Conservation (phyloP, 2,888 invertebrate species). For the Hofmannophila pseudospretella region DNA sequence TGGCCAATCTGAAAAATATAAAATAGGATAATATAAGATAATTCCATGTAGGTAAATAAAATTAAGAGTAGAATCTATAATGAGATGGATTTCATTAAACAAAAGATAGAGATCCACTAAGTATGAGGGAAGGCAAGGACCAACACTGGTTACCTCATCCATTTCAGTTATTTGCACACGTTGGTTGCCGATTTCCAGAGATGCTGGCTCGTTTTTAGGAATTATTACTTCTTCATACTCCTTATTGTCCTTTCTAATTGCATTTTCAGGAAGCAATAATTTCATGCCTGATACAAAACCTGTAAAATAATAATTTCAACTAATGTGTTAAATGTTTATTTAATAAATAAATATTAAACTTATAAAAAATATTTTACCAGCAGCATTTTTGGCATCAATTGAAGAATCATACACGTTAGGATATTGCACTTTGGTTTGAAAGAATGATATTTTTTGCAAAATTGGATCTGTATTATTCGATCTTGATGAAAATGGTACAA, state of each 20-base stretch:
- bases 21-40: neutral
- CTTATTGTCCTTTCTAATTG: constrained; percentile 83
- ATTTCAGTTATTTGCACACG: constrained; percentile 80
- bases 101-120: too few relatives aligned
- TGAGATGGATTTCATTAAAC: too few relatives aligned
- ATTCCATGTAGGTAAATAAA: neutral
- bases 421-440: constrained; percentile 78
- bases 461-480: constrained; percentile 49
- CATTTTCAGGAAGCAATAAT: constrained; percentile 88
- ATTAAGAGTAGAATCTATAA: too few relatives aligned
- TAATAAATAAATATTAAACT: too few relatives aligned
- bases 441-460: constrained; percentile 60
- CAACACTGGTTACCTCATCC: constrained; percentile 83
- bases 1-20: constrained; percentile 88
- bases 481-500: constrained; percentile 65
- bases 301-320: constrained; percentile 26
- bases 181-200: constrained; percentile 79
- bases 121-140: too few relatives aligned
- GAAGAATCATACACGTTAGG: constrained; percentile 94
- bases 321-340: too few relatives aligned
- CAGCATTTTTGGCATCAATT: constrained; percentile 80
- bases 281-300: constrained; percentile 89
- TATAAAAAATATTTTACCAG: constrained; percentile 60
- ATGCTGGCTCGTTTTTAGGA: constrained; percentile 81
- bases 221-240: constrained; percentile 92